Evolutionary conservation across 2,888 invertebrate genomes (phyloP).

Genomic region (Mimas tiliae): DNA sequence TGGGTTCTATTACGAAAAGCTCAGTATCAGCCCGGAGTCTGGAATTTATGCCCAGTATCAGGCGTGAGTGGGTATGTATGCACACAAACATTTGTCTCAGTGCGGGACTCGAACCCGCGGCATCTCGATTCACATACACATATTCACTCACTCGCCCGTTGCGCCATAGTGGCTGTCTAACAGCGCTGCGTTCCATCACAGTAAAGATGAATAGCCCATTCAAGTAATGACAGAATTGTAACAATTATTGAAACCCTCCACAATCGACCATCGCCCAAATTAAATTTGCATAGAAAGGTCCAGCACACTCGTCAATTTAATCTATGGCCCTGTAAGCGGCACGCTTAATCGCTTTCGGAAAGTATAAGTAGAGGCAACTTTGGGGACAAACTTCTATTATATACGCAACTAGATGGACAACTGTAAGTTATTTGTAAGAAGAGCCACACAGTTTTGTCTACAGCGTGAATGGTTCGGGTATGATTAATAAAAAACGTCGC

Average conservation of each 20-base stretch:
- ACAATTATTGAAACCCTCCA: conserved; percentile 8
- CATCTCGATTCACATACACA: too few species aligned
- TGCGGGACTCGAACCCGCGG: too few species aligned
- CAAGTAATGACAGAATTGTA: not conserved
- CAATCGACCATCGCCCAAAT: conserved; percentile 7
- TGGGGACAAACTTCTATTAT: conserved; percentile 48
- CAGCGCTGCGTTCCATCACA: not conserved
- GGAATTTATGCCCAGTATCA: too few species aligned
- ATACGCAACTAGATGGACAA: not conserved
- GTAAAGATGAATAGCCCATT: not conserved
- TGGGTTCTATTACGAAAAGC: too few species aligned
- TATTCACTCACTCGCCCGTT: too few species aligned
- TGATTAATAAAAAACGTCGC: too few species aligned
- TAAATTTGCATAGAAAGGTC: conserved; percentile 12
- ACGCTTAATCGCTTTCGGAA: conserved; percentile 61
- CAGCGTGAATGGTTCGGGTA: too few species aligned
- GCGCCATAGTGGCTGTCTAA: too few species aligned
- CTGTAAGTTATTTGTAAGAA: not conserved
- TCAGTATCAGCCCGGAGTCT: too few species aligned
- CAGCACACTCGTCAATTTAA: conserved; percentile 42
- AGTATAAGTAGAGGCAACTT: conserved; percentile 55
- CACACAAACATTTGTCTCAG: too few species aligned
- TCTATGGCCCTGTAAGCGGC: conserved; percentile 45
- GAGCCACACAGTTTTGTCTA: too few species aligned
- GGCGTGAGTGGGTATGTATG: too few species aligned